phyloP scores from a whole-genome alignment of 2,797 vertebrate species.

The Salarias fasciatus region DNA sequence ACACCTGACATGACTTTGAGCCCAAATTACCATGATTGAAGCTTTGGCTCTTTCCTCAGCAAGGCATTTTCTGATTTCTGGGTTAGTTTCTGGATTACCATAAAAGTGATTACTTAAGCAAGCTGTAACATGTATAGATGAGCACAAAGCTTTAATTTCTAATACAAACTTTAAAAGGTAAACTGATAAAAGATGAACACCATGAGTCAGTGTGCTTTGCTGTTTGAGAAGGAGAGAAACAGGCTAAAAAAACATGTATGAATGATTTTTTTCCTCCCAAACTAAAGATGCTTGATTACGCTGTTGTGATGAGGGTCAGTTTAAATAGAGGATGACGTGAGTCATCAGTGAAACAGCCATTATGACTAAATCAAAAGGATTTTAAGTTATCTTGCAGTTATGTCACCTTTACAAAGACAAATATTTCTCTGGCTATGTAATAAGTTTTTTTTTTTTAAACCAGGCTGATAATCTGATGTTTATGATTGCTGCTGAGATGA shows the following conservation, averaged over 20 bases:
- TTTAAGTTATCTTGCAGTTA: slow-evolving; percentile 33
- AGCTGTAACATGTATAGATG: too few species aligned
- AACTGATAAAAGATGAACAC: too few species aligned
- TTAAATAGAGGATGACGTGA: slow-evolving; percentile 46
- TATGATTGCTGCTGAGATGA: slow-evolving; percentile 36
- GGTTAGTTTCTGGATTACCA: too few species aligned
- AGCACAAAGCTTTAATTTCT: too few species aligned
- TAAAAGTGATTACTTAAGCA: too few species aligned
- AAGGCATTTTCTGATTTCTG: too few species aligned
- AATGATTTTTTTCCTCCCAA: background rate
- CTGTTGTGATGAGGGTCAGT: slow-evolving; percentile 54
- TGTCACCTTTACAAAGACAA: slow-evolving; percentile 25
- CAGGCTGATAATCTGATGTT: slow-evolving; percentile 35
- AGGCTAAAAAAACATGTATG: slow-evolving; percentile 11
- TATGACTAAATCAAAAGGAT: slow-evolving; percentile 22
- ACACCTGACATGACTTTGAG: too few species aligned
- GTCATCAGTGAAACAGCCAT: slow-evolving; percentile 30
- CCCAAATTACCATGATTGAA: too few species aligned
- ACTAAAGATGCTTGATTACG: slow-evolving; percentile 46
- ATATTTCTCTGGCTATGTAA: slow-evolving; percentile 10
- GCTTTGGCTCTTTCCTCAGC: too few species aligned
- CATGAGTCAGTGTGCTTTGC: too few species aligned
- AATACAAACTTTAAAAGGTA: too few species aligned
- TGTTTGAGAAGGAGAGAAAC: background rate
- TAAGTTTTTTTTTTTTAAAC: slow-evolving; percentile 2